phyloP scores from a whole-genome alignment of 2,113 vertebrate species.

The Elgaria multicarinata region DNA sequence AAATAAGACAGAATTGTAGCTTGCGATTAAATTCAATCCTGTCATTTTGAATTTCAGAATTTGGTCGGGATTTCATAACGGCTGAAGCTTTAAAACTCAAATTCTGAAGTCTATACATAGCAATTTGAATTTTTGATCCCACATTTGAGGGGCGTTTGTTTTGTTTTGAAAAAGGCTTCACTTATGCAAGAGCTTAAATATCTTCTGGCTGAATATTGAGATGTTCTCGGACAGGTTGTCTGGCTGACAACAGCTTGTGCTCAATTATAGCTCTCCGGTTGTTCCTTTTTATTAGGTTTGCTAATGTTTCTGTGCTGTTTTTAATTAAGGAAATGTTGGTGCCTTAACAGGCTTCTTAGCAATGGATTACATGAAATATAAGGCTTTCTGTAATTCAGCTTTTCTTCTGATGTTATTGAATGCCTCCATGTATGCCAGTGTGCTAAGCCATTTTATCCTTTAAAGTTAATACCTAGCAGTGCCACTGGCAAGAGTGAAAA shows the following conservation, averaged over 20 bases:
- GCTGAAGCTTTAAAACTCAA: background rate
- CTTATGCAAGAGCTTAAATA: background rate
- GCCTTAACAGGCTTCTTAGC: slow-evolving; percentile 40
- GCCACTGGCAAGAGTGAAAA: background rate
- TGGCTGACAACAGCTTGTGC: slow-evolving; percentile 34
- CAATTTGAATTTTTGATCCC: background rate
- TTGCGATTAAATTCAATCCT: background rate
- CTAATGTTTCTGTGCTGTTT: slow-evolving; percentile 65
- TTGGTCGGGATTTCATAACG: background rate
- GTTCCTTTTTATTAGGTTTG: slow-evolving; percentile 64
- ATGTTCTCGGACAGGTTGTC: slow-evolving; percentile 18
- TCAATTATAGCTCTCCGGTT: slow-evolving; percentile 60
- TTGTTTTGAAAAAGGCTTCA: background rate
- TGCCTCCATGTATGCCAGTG: slow-evolving; percentile 4
- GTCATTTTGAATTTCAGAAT: background rate
- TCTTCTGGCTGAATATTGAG: background rate
- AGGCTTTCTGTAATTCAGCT: slow-evolving; percentile 41
- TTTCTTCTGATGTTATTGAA: slow-evolving; percentile 43
- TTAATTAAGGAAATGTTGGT: slow-evolving; percentile 54
- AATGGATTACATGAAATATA: slow-evolving; percentile 54
- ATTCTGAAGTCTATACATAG: background rate
- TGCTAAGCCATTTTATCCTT: slow-evolving; percentile 39
- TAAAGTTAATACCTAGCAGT: slow-evolving; percentile 36
- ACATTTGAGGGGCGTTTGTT: background rate
- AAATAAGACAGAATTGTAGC: background rate